Evolutionary conservation across 2,113 vertebrate genomes (phyloP).

Genomic region (Charina bottae): DNA sequence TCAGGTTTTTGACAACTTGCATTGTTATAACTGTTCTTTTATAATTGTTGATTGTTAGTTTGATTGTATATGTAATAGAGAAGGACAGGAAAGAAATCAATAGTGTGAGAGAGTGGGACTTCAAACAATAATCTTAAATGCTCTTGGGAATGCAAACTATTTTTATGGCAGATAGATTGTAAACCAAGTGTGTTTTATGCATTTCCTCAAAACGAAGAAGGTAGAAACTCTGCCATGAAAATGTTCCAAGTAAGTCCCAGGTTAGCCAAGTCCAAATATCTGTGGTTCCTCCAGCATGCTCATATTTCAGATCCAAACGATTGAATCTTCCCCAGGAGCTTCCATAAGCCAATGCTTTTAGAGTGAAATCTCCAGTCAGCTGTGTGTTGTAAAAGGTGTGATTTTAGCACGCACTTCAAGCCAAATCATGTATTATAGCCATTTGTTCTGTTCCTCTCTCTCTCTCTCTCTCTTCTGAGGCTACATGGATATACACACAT

Average conservation of each 20-base stretch:
- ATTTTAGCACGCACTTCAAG: constrained; percentile 15
- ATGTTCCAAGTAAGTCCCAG: constrained; percentile 21
- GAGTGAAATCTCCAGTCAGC: constrained; percentile 7
- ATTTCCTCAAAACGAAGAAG: constrained; percentile 26
- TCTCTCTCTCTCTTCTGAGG: neutral
- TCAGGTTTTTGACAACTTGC: neutral
- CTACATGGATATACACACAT: neutral
- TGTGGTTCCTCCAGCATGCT: constrained; percentile 16
- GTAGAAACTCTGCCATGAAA: constrained; percentile 28
- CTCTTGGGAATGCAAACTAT: neutral
- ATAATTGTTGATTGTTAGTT: no score
- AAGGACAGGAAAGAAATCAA: neutral
- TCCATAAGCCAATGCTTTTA: constrained; percentile 22
- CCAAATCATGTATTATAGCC: neutral
- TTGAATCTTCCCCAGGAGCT: constrained; percentile 10
- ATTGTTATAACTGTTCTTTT: neutral
- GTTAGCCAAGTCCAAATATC: constrained; percentile 20
- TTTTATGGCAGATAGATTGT: constrained; percentile 2
- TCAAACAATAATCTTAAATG: neutral
- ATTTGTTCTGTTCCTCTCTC: neutral
- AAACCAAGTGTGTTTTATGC: constrained; percentile 19
- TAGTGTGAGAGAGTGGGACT: neutral
- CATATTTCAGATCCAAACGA: constrained; percentile 29
- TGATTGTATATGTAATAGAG: neutral
- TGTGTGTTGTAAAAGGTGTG: constrained; percentile 2